Conservation (phyloP, 2,113 vertebrate genomes). For the Nyctibius bracteatus region DNA sequence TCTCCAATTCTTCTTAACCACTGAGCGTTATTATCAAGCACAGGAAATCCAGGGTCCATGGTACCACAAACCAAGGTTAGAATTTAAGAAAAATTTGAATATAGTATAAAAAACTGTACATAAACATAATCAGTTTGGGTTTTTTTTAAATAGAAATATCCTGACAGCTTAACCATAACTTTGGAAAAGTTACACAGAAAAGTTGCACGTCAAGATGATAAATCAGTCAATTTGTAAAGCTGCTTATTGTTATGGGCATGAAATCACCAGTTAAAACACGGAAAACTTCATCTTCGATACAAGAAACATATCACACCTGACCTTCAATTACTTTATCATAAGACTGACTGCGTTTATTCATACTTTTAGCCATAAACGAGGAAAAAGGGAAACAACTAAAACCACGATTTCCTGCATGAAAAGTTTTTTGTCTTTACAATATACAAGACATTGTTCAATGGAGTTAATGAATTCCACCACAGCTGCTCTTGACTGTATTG, state of each 20-base stretch:
- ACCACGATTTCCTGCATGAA: not conserved
- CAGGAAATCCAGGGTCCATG: not conserved
- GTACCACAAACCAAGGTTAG: not conserved
- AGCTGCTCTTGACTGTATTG: not conserved
- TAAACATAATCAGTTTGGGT: constrained; percentile 52
- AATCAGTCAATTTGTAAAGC: constrained; percentile 68
- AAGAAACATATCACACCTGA: not conserved
- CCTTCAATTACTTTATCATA: constrained; percentile 2
- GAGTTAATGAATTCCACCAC: constrained; percentile 18
- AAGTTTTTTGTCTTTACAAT: not conserved
- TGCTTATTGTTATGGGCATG: constrained; percentile 51
- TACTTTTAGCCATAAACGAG: not conserved
- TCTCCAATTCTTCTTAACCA: not conserved
- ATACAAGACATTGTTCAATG: not conserved
- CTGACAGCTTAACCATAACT: constrained; percentile 38
- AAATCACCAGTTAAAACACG: constrained; percentile 43
- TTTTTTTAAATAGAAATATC: constrained; percentile 47
- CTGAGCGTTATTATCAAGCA: not conserved
- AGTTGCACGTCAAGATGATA: constrained; percentile 71
- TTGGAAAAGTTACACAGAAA: constrained; percentile 62
- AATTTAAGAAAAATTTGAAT: not conserved
- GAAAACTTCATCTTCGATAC: constrained; percentile 11
- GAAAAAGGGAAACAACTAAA: not conserved
- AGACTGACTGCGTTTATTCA: not conserved
- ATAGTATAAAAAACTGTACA: constrained; percentile 9